Evolutionary conservation across 2,888 invertebrate genomes (phyloP).

Genomic region (Scaptomyza cyrtandrae): DNA sequence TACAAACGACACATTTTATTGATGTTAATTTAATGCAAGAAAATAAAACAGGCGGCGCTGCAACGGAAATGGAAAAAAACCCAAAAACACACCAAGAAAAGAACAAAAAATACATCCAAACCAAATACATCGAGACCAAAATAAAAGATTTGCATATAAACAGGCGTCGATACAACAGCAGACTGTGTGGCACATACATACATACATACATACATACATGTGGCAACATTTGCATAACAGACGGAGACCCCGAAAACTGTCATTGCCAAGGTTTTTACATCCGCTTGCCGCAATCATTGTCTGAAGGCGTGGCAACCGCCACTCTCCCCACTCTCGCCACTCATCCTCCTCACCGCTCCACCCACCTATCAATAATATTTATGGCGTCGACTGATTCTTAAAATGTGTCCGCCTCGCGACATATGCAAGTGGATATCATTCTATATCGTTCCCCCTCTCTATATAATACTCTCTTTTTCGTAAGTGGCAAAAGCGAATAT

Average conservation of each 20-base stretch:
- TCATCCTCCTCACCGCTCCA: not conserved
- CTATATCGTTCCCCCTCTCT: constrained; percentile 61
- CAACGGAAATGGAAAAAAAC: constrained; percentile 61
- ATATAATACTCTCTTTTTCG: constrained; percentile 24
- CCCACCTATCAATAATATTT: constrained; percentile 76
- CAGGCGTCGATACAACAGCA: constrained; percentile 53
- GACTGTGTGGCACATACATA: constrained; percentile 5
- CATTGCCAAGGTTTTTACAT: constrained; percentile 78
- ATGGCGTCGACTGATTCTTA: constrained; percentile 77
- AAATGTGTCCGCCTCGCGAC: constrained; percentile 67
- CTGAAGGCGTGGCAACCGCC: constrained; percentile 17
- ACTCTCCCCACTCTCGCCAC: not conserved
- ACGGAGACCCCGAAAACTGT: constrained; percentile 72
- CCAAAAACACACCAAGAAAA: constrained; percentile 15
- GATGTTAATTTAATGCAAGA: constrained; percentile 82
- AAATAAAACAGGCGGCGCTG: constrained; percentile 69
- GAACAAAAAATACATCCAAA: constrained; percentile 11
- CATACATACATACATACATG: constrained; percentile 31
- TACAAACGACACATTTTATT: constrained; percentile 76
- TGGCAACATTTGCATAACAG: constrained; percentile 71
- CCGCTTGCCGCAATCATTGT: constrained; percentile 78
- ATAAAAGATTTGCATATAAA: constrained; percentile 80
- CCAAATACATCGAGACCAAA: constrained; percentile 55
- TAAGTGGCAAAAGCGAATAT: constrained; percentile 24
- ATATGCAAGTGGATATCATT: constrained; percentile 78